These are phyloP conservation scores for Dreissena rostriformis DNA, from an alignment of 1,140 invertebrate genomes.

Conservation along the genomic window DNA sequence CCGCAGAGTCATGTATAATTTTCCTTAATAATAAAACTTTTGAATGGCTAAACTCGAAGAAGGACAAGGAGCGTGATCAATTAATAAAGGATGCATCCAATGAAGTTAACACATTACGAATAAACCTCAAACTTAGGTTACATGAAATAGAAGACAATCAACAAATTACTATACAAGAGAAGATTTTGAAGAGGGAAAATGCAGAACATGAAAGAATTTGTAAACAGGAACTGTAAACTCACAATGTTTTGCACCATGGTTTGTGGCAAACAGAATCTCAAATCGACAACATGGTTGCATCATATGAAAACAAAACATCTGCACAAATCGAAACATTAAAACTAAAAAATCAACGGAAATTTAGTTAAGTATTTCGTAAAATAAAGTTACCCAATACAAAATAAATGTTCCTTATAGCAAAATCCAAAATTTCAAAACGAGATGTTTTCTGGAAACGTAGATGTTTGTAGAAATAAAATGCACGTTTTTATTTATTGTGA, in stretches of 20 bases:
- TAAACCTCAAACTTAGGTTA: conserved; percentile 18
- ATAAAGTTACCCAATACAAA: no score
- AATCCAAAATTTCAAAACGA: no score
- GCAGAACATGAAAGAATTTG: conserved; percentile 19
- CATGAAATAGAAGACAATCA: conserved; percentile 25
- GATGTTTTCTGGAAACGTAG: no score
- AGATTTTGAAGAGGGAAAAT: conserved; percentile 19
- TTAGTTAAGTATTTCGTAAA: no score
- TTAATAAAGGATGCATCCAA: conserved; percentile 22
- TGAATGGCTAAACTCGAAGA: neutral
- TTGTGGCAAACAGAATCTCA: conserved; percentile 16
- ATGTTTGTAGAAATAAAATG: no score
- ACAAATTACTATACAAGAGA: conserved; percentile 14
- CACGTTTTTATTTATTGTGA: no score
- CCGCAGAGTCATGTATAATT: conserved; percentile 31
- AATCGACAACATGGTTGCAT: conserved; percentile 34
- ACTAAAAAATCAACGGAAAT: no score
- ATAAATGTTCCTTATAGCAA: no score
- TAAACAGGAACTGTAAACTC: conserved; percentile 31
- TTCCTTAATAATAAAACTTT: no score
- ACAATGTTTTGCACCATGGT: conserved; percentile 10
- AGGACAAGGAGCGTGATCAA: neutral
- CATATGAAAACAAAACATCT: neutral
- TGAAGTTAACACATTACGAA: conserved; percentile 26
- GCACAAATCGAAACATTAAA: no score